A percentile compares a stretch with the other conserved stretches of the same genome.
Conservation (phyloP, 1,140 invertebrate species). For the Mycetomoellerius zeteki region DNA sequence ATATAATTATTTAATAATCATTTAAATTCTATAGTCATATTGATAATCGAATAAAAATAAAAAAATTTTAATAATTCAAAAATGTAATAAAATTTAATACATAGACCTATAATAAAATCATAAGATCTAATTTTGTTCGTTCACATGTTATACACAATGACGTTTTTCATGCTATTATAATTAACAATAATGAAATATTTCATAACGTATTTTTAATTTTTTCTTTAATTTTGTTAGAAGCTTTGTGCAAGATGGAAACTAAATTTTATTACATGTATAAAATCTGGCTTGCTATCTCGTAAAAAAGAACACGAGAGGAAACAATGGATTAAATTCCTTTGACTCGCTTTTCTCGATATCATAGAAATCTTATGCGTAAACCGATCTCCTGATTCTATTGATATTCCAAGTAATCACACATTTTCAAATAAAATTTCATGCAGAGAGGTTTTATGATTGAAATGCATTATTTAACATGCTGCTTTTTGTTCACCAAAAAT, state of each 20-base stretch:
- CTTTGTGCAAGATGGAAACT: neutral
- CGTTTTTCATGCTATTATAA: neutral
- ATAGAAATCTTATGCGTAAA: slow-evolving; percentile 39
- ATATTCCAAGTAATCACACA: slow-evolving; percentile 31
- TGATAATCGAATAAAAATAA: neutral
- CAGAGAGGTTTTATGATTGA: neutral
- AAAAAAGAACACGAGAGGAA: neutral
- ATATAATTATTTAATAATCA: neutral
- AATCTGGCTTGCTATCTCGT: slow-evolving; percentile 19
- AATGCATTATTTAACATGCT: slow-evolving; percentile 17
- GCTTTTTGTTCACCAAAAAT: neutral
- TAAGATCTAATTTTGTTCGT: neutral
- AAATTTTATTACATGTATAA: slow-evolving; percentile 51
- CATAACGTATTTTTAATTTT: slow-evolving; percentile 41
- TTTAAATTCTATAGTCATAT: neutral
- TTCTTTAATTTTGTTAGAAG: slow-evolving; percentile 25
- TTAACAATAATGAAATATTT: slow-evolving; percentile 37
- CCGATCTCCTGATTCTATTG: neutral
- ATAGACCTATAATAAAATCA: neutral
- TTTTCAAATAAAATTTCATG: slow-evolving; percentile 2
- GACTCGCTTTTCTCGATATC: neutral
- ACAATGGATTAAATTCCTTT: slow-evolving; percentile 44
- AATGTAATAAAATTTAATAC: neutral
- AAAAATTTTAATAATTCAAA: neutral
- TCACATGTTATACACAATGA: neutral